A percentile compares a stretch with the other conserved stretches of the same genome.
phyloP scores from a whole-genome alignment of 1,140 invertebrate genomes.

The Camponotus pennsylvanicus region DNA sequence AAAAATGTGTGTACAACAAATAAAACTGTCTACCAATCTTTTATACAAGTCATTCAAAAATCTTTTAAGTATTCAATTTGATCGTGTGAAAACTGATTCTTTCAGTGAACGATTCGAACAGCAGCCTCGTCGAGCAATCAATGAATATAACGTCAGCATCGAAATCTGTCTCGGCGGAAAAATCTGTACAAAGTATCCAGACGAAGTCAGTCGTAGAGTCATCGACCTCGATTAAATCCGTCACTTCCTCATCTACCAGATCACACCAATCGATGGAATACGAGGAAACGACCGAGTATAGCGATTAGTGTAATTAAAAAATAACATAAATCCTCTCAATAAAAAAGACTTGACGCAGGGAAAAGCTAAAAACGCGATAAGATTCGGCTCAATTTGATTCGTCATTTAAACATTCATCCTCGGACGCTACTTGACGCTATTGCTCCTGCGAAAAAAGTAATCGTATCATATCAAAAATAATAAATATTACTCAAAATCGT shows the following conservation, averaged over 20 bases:
- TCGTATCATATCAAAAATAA: background rate
- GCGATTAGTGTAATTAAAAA: conserved; percentile 70
- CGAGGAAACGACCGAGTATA: conserved; percentile 82
- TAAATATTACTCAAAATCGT: background rate
- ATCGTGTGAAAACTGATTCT: background rate
- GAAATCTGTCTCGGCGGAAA: conserved; percentile 78
- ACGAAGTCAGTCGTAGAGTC: conserved; percentile 81
- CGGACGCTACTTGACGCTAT: background rate
- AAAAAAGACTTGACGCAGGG: conserved; percentile 21
- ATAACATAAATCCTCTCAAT: conserved; percentile 19
- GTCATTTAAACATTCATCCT: background rate
- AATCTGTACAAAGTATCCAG: conserved; percentile 80
- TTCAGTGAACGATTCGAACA: conserved; percentile 78
- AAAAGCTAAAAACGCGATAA: conserved; percentile 13
- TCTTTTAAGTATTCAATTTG: background rate
- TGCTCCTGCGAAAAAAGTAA: background rate
- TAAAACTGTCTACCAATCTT: background rate
- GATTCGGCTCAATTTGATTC: conserved; percentile 19
- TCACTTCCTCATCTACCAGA: conserved; percentile 77
- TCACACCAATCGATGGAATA: conserved; percentile 81
- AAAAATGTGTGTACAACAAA: background rate
- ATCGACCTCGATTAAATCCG: conserved; percentile 78
- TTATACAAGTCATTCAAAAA: background rate
- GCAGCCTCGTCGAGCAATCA: conserved; percentile 81
- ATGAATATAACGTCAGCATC: conserved; percentile 78